A percentile compares a stretch with the other conserved stretches of the same genome.
Conservation (phyloP, 1,140 invertebrate species). For the Pseudobourletiella spinata region DNA sequence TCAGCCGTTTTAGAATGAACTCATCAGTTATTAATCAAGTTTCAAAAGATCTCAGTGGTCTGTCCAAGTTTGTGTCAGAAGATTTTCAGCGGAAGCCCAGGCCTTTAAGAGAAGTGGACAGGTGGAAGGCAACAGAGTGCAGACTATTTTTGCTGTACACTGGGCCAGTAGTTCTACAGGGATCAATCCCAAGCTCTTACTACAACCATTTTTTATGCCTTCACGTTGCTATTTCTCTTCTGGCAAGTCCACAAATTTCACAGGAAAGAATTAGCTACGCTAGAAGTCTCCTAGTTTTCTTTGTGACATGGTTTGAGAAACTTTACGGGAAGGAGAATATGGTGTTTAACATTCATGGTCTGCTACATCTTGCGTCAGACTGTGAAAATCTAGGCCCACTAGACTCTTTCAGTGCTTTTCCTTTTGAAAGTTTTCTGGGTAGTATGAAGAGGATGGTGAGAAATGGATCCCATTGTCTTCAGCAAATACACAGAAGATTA, state of each 20-base stretch:
- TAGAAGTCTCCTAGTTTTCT: slow-evolving; percentile 34
- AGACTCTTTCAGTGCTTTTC: slow-evolving; percentile 39
- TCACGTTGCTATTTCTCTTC: slow-evolving; percentile 27
- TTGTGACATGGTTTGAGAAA: slow-evolving; percentile 35
- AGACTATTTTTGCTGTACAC: slow-evolving; percentile 28
- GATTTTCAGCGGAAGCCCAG: slow-evolving; percentile 26
- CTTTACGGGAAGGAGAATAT: slow-evolving; percentile 36
- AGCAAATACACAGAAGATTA: slow-evolving; percentile 9
- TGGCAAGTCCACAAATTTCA: neutral
- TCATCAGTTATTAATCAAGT: neutral
- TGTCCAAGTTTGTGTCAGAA: neutral
- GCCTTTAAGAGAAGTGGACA: slow-evolving; percentile 7
- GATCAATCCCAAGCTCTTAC: neutral
- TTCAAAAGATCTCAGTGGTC: neutral
- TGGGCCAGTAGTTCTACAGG: slow-evolving; percentile 20
- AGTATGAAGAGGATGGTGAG: slow-evolving; percentile 32
- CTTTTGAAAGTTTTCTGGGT: slow-evolving; percentile 40
- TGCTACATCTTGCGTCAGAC: slow-evolving; percentile 39
- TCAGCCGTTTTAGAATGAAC: neutral
- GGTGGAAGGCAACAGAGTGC: slow-evolving; percentile 25
- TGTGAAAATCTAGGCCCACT: slow-evolving; percentile 35
- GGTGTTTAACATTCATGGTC: slow-evolving; percentile 40
- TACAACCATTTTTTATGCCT: slow-evolving; percentile 20
- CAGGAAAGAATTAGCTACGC: slow-evolving; percentile 30
- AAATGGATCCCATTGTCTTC: neutral